Evolutionary conservation across 2,797 vertebrate genomes (phyloP), one percentile per base, ranked within the genome.

Genomic region (Sciurus vulgaris): DNA sequence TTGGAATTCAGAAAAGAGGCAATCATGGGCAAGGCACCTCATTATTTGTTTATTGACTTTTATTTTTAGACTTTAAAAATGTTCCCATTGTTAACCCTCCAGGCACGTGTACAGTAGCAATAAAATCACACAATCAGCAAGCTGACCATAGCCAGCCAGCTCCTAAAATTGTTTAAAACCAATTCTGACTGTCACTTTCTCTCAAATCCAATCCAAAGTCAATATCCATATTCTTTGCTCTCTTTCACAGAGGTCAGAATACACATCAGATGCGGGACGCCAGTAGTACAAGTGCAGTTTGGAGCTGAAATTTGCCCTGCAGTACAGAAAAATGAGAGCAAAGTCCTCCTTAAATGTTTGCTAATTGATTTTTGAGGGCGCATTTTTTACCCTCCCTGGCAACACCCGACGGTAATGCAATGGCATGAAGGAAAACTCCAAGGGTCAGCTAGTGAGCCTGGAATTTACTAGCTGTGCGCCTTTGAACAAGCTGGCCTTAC

Each of bases 61-160:
- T 84, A 94, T 91, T 95, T 96, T 93, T 82, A 94, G 76, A 69
- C 93, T 77, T 91, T 86, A 88, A 72, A 92, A 91, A 59, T 7
- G n/a, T 70, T 65, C 49, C 81, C n/a, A 3, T 4, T 47, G 79
- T 95, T 77, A 54, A 65, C 47, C 44, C 41, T 63, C 22, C 0
- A 1, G 92, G 77, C 30, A 28, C 13, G 12, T 0, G 22, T 22
- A 35, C 12, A 15, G 38, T 9, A 59, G 63, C 73, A 44, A 44
- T 65, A 47, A 74, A 85, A 51, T 70, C 22, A 70, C 51, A 56
- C 63, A 30, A 63, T 30, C 38, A 86, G 30, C 47, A 49, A 7
- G n/a, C 77, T 38, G 82, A 89, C 44, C 20, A n/a, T 3, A 51
- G 56, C 33, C 79, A 24, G 22, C 20, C 76, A 35, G 44, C 67